Evolutionary conservation across 2,797 vertebrate species (phyloP).

Genomic region (Aerospiza tachiro): DNA sequence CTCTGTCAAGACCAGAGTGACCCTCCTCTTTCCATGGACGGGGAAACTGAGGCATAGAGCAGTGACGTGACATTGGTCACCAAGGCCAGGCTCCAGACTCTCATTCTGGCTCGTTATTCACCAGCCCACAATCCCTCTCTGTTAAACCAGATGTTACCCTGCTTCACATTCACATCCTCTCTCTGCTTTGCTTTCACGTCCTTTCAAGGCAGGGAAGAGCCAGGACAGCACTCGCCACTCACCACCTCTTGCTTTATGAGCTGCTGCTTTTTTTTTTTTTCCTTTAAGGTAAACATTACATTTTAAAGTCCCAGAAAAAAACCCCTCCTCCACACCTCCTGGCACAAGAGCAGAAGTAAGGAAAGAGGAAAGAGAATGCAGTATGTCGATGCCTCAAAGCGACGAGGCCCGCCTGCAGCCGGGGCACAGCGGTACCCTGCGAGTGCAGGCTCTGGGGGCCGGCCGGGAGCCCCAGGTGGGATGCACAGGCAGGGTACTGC

Average conservation of each 20-base stretch:
- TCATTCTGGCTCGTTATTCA: not conserved
- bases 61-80: not conserved
- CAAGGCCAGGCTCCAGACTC: not conserved
- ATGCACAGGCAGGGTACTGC: not conserved
- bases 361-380: not conserved
- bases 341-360: not conserved
- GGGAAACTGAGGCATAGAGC: not conserved
- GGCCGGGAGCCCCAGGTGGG: rapidly evolving
- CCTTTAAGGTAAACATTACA: not conserved
- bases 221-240: not conserved
- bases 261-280: not conserved
- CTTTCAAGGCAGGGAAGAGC: not conserved
- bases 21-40: not conserved
- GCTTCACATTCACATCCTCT: not conserved
- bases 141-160: not conserved
- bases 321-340: not conserved
- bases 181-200: not conserved
- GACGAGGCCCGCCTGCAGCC: rapidly evolving
- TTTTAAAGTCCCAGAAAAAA: not conserved
- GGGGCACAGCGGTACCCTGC: rapidly evolving
- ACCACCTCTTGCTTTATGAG: rapidly evolving
- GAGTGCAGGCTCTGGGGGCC: rapidly evolving
- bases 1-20: not conserved
- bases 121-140: not conserved
- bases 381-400: rapidly evolving